phyloP scores from a whole-genome alignment of 1,140 invertebrate species.

The Drosophila pectinifera region DNA sequence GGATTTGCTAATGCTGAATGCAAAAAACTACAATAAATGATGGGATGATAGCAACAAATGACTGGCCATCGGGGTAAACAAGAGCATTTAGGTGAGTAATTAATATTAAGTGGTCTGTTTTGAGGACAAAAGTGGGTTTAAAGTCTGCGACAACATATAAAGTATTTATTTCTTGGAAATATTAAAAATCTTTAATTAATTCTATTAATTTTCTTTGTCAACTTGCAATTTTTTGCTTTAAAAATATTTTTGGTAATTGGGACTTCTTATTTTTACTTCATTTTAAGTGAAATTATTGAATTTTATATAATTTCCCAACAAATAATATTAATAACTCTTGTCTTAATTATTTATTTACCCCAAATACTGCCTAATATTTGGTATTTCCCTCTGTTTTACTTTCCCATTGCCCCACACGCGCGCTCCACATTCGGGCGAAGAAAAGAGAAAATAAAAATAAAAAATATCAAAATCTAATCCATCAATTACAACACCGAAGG shows the following conservation, averaged over 20 bases:
- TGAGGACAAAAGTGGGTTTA: not conserved
- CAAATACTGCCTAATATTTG: not conserved
- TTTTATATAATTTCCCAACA: no score
- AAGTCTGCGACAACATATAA: not conserved
- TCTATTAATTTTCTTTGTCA: not conserved
- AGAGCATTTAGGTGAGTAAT: not conserved
- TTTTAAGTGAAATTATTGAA: no score
- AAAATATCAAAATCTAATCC: constrained; percentile 71
- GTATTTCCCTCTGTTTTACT: not conserved
- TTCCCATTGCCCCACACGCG: constrained; percentile 27
- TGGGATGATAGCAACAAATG: constrained; percentile 25
- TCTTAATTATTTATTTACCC: not conserved
- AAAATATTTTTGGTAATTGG: no score
- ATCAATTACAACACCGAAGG: constrained; percentile 72
- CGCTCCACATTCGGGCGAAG: constrained; percentile 23
- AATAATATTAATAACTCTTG: not conserved
- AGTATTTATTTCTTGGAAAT: no score
- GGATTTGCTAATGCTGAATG: constrained; percentile 63
- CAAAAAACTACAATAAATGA: constrained; percentile 25
- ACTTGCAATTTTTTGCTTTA: not conserved
- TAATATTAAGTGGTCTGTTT: not conserved
- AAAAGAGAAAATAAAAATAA: not conserved
- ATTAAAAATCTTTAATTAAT: not conserved
- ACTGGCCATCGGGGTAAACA: constrained; percentile 1
- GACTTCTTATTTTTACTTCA: no score